A percentile compares a stretch with the other conserved stretches of the same genome.
Conservation (phyloP, 1,140 invertebrate genomes). For the Halictus rubicundus region DNA sequence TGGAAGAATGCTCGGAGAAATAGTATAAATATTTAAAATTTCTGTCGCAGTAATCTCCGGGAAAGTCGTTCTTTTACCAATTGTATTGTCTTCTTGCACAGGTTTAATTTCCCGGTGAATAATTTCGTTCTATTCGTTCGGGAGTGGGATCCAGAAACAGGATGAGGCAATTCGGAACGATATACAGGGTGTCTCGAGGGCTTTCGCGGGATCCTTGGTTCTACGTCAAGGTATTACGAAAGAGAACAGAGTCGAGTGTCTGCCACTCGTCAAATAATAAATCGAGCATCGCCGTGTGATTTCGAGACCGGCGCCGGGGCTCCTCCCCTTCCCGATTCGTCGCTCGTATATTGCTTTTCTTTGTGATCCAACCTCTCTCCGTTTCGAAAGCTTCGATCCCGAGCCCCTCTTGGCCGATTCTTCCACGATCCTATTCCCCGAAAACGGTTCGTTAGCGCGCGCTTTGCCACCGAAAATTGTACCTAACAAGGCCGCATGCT, state of each 20-base stretch:
- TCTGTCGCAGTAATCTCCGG: too few relatives aligned
- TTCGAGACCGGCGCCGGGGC: background rate
- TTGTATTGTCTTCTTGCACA: too few relatives aligned
- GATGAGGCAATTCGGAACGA: background rate
- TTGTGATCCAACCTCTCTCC: background rate
- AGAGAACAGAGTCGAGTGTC: conserved; percentile 16
- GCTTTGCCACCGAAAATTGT: too few relatives aligned
- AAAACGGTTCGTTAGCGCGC: too few relatives aligned
- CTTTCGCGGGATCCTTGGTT: background rate
- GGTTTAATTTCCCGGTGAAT: too few relatives aligned
- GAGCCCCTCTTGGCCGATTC: too few relatives aligned
- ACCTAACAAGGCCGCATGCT: too few relatives aligned
- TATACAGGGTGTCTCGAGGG: background rate
- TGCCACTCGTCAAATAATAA: conserved; percentile 47
- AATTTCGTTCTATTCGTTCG: too few relatives aligned
- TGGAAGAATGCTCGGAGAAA: too few relatives aligned
- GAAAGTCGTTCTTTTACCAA: too few relatives aligned
- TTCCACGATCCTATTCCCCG: too few relatives aligned
- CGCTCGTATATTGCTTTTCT: background rate
- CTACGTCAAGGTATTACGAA: background rate
- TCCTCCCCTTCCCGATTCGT: background rate
- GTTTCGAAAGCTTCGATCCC: background rate
- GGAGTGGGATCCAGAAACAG: background rate
- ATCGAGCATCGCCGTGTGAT: conserved; percentile 11
- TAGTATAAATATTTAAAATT: too few relatives aligned